Conservation (phyloP, 2,113 vertebrate genomes). For the Hyla sarda region DNA sequence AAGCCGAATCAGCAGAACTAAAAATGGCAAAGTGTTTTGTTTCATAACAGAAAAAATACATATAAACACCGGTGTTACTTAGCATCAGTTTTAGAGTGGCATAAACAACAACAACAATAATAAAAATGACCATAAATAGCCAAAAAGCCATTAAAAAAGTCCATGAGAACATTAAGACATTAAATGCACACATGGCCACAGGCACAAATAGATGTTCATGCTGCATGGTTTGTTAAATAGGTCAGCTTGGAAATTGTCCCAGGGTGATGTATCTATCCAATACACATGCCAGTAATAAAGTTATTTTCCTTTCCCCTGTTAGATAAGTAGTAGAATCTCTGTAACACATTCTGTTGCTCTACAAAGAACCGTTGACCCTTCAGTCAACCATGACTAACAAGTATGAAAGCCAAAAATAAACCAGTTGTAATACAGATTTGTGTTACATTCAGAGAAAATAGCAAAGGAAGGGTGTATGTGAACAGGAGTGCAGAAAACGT, state of each 20-base stretch:
- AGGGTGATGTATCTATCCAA: slow-evolving; percentile 54
- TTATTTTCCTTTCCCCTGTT: slow-evolving; percentile 37
- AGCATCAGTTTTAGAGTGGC: neutral
- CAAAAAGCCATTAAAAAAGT: slow-evolving; percentile 17
- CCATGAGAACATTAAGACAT: slow-evolving; percentile 50
- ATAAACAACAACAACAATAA: slow-evolving; percentile 1
- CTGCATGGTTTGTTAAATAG: slow-evolving; percentile 59
- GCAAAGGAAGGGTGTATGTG: no score
- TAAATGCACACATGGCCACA: slow-evolving; percentile 51
- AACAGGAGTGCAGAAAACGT: neutral
- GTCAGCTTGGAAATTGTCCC: slow-evolving; percentile 57
- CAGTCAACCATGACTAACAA: slow-evolving; percentile 43
- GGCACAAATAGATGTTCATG: slow-evolving; percentile 51
- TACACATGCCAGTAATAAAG: slow-evolving; percentile 55
- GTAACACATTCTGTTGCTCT: slow-evolving; percentile 38
- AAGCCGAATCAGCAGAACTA: neutral
- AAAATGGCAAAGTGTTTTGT: neutral
- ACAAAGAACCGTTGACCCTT: slow-evolving; percentile 44
- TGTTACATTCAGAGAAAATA: neutral
- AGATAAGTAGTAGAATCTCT: slow-evolving; percentile 33
- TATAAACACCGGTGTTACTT: neutral
- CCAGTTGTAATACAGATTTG: slow-evolving; percentile 19
- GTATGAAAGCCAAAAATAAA: slow-evolving; percentile 48
- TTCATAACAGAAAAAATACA: neutral
- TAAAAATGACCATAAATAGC: slow-evolving; percentile 12